phyloP scores from a whole-genome alignment of 2,797 vertebrate species.

The Artibeus lituratus region DNA sequence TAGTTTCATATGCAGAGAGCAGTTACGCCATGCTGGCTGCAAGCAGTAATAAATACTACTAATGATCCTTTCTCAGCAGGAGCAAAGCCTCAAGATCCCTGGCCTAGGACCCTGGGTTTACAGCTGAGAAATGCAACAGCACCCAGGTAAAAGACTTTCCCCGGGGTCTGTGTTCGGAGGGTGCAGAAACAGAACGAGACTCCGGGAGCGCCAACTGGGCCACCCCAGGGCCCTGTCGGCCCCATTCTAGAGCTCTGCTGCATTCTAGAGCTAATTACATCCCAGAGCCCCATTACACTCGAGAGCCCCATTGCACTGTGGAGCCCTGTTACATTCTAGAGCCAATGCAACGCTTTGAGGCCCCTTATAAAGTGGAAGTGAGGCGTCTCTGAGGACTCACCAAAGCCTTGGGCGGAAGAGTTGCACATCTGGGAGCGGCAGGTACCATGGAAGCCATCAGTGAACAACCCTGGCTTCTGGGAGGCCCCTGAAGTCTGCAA shows the following conservation, averaged over 20 bases:
- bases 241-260: background rate
- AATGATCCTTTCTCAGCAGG: background rate
- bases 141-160: background rate
- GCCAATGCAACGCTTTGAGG: background rate
- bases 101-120: background rate
- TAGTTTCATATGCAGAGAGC: background rate
- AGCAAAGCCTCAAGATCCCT: background rate
- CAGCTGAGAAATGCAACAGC: background rate
- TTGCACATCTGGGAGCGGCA: fast-evolving
- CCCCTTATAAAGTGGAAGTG: too few species aligned
- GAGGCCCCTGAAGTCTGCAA: background rate
- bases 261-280: background rate
- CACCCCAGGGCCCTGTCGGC: background rate
- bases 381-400: background rate
- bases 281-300: background rate
- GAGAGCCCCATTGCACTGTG: background rate
- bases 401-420: background rate
- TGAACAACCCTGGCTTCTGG: background rate
- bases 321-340: background rate
- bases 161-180: background rate
- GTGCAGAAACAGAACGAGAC: background rate
- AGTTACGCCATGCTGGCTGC: fast-evolving
- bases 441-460: fast-evolving
- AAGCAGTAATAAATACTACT: background rate
- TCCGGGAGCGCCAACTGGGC: background rate